Evolutionary conservation across 2,888 invertebrate genomes (phyloP).

Genomic region (Apotomis turbidana): DNA sequence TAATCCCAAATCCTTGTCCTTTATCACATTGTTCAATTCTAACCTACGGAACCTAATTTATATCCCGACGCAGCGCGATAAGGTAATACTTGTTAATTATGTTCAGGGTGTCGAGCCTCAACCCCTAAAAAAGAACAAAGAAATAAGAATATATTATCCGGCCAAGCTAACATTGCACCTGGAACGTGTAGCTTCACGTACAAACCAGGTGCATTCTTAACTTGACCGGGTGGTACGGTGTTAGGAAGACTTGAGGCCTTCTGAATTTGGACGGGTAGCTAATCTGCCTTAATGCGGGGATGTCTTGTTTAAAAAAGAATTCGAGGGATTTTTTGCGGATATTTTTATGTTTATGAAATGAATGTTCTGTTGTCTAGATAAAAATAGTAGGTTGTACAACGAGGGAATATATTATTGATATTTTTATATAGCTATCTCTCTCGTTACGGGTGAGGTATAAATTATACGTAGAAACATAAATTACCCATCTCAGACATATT

Average conservation of each 20-base stretch:
- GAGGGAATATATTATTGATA: too few species aligned
- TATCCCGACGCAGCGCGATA: conserved; percentile 29
- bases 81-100: conserved; percentile 46
- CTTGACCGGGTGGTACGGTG: not conserved
- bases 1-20: not conserved
- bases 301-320: conserved; percentile 34
- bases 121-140: too few species aligned
- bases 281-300: conserved; percentile 47
- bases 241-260: not conserved
- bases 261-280: conserved; percentile 5
- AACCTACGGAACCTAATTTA: conserved; percentile 27
- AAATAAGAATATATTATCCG: too few species aligned
- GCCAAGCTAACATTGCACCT: not conserved
- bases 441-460: too few species aligned
- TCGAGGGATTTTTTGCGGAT: not conserved
- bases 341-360: not conserved
- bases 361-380: too few species aligned
- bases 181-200: not conserved
- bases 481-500: too few species aligned
- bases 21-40: not conserved
- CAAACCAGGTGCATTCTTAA: not conserved
- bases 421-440: too few species aligned
- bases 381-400: too few species aligned
- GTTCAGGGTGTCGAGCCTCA: conserved; percentile 27
- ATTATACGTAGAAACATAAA: too few species aligned